Conservation (phyloP, 1,140 invertebrate species). For the Cotesia chilonis region DNA sequence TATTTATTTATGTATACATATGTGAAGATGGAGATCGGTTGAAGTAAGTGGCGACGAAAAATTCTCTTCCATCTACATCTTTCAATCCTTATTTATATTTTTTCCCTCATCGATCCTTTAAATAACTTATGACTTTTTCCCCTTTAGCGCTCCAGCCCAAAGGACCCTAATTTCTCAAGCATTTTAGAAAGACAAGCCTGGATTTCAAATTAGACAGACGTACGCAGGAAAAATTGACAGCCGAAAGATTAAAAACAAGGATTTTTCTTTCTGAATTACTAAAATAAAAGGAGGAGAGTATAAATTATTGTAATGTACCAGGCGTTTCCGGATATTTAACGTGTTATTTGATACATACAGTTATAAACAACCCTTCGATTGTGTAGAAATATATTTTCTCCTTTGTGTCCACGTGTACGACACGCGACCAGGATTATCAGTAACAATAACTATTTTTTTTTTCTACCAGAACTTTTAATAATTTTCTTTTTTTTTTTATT, state of each 20-base stretch:
- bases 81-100: neutral
- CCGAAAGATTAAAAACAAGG: neutral
- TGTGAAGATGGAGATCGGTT: too few relatives aligned
- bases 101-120: slow-evolving; percentile 35
- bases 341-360: slow-evolving; percentile 10
- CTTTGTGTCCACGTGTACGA: slow-evolving; percentile 16
- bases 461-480: neutral
- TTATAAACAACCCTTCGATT: slow-evolving; percentile 1
- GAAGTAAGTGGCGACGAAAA: slow-evolving; percentile 29
- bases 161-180: neutral
- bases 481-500: too few relatives aligned
- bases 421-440: slow-evolving; percentile 20
- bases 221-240: neutral
- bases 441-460: neutral
- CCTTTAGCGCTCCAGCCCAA: neutral
- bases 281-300: slow-evolving; percentile 31
- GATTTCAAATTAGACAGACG: neutral
- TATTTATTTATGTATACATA: slow-evolving; percentile 19
- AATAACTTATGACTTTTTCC: slow-evolving; percentile 17
- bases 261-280: neutral
- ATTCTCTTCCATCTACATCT: slow-evolving; percentile 40
- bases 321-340: slow-evolving; percentile 52
- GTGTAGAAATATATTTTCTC: neutral
- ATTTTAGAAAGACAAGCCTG: neutral
- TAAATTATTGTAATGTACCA: slow-evolving; percentile 49